Conservation (phyloP, 2,888 invertebrate genomes). For the Eumacrocentrus americanus region DNA sequence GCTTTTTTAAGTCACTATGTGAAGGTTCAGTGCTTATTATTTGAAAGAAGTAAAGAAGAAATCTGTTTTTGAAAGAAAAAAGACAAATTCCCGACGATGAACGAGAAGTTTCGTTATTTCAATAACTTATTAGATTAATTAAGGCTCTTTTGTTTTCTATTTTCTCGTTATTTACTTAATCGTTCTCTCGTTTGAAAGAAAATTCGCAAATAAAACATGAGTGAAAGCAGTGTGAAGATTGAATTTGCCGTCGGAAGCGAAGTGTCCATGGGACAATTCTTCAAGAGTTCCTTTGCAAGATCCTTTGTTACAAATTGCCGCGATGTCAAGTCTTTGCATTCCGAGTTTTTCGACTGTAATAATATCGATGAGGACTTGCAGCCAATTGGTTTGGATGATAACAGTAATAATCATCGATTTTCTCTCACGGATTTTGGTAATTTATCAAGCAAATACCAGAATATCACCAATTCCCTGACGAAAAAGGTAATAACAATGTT, state of each 20-base stretch:
- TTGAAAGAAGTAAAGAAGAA: not conserved
- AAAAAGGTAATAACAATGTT: conserved; percentile 28
- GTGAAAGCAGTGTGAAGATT: conserved; percentile 44
- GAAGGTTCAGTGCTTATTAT: not conserved
- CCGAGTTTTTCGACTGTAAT: conserved; percentile 47
- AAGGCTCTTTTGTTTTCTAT: too few species aligned
- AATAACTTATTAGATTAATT: too few species aligned
- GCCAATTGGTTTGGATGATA: conserved; percentile 27
- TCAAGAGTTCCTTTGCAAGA: conserved; percentile 66
- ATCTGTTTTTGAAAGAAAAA: too few species aligned
- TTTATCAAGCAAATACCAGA: not conserved
- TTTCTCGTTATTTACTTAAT: not conserved
- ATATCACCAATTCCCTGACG: conserved; percentile 13
- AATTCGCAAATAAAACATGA: conserved; percentile 38
- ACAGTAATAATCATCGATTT: conserved; percentile 43
- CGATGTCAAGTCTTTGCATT: conserved; percentile 61
- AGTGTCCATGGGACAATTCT: conserved; percentile 61
- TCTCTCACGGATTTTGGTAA: conserved; percentile 45
- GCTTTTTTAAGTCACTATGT: not conserved
- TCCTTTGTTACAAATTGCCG: conserved; percentile 61
- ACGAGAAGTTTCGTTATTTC: too few species aligned
- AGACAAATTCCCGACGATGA: not conserved
- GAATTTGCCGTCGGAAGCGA: conserved; percentile 55
- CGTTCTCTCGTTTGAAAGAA: not conserved
- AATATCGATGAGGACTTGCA: conserved; percentile 33